Evolutionary conservation across 1,140 invertebrate species (phyloP), one percentile per base, ranked within the genome.

Genomic region (Cherax destructor): DNA sequence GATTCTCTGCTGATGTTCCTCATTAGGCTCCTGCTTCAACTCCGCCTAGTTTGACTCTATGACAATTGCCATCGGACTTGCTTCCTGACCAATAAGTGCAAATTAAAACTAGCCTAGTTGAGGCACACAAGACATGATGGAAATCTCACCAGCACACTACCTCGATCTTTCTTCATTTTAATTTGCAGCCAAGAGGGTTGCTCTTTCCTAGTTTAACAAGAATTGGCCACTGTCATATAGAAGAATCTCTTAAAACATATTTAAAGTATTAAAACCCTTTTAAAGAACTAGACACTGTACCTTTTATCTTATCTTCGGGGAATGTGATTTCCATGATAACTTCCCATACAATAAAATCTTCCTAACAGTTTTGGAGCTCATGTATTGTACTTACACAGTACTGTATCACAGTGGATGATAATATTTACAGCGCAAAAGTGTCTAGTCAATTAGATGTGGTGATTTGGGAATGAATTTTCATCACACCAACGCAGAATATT

Each of bases 1-100:
- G 92, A 98, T 98, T 10, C 97, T 97, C 88, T 4, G 93, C 93
- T 3, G 93, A 92, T 69, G 90, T 87, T 16, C 88, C 92, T 30
- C 88, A 92, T 79, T 84, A 30, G 21, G 80, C 41, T 30, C 7
- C n/a, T 74, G 24, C 24, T 74, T 10, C 4, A 1, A 5, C 24
- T 21, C 9, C 7, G 24, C 9, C n/a, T 74, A 74, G 24, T 74
- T 69, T 69, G 65, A 11, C 65, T 69, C 65, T 18, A 3, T 21
- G 9, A 24, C 69, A 24, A 74, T 74, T 16, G 69, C 69, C n/a
- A 74, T 74, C n/a, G 30, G 5, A 65, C 61, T 9, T 30, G 9
- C 69, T 30, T 30, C 69, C 30, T 74, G 7, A 30, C n/a, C 9
- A 74, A 74, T 74, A 30, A 74, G n/a, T 74, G 21, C 13, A 21